Conservation (phyloP, 2,797 vertebrate genomes). For the Anableps anableps region DNA sequence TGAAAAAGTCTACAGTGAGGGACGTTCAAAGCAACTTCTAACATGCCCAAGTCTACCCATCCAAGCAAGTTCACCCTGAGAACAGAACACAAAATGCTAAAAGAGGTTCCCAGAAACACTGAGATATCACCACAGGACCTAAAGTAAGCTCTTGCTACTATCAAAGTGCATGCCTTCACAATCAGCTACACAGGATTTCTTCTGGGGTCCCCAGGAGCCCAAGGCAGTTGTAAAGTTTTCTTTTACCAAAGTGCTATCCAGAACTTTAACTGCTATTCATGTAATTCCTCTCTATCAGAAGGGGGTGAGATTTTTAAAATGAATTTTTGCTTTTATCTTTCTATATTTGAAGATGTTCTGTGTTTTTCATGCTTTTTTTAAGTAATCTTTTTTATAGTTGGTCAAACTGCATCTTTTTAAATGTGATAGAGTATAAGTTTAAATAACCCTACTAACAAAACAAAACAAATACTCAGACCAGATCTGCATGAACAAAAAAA, state of each 20-base stretch:
- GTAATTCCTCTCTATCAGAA: no score
- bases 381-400: neutral
- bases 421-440: neutral
- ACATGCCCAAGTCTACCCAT: neutral
- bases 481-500: neutral
- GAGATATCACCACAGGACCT: neutral
- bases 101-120: neutral
- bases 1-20: neutral
- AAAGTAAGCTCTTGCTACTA: neutral
- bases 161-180: neutral
- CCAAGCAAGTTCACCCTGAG: neutral
- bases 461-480: neutral
- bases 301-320: neutral
- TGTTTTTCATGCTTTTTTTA: neutral
- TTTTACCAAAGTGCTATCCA: neutral
- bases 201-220: neutral
- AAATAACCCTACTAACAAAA: neutral
- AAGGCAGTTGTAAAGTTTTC: neutral
- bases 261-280: neutral
- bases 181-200: neutral
- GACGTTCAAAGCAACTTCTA: neutral
- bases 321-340: neutral
- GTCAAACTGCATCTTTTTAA: neutral
- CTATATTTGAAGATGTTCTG: neutral
- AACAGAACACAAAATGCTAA: neutral